phyloP scores from a whole-genome alignment of 2,888 invertebrate genomes.

The Eucriotettix oculatus region DNA sequence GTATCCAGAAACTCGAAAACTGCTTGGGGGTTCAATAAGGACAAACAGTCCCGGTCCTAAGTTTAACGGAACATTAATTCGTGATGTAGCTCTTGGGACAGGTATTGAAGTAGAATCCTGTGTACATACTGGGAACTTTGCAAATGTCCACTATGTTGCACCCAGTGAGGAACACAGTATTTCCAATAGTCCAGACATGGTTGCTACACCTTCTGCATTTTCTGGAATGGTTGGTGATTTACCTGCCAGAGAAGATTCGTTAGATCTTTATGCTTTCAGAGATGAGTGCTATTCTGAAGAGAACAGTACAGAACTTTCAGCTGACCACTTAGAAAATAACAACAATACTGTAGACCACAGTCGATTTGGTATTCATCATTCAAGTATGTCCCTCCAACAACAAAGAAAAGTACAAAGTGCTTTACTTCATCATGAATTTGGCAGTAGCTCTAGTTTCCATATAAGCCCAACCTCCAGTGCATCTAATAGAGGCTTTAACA shows the following conservation, averaged over 20 bases:
- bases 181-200: constrained; percentile 18
- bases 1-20: not conserved
- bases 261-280: constrained; percentile 41
- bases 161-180: constrained; percentile 22
- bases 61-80: constrained; percentile 7
- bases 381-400: not conserved
- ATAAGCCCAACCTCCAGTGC: constrained; percentile 4
- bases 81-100: constrained; percentile 20
- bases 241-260: constrained; percentile 36
- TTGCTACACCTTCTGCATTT: constrained; percentile 13
- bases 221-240: constrained; percentile 19
- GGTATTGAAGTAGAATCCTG: constrained; percentile 45
- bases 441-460: constrained; percentile 5
- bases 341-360: not conserved
- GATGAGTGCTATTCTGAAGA: constrained; percentile 40
- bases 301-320: constrained; percentile 26
- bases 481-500: not conserved
- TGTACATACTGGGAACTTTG: constrained; percentile 46
- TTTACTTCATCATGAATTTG: constrained; percentile 7
- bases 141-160: constrained; percentile 48
- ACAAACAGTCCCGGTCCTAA: not conserved
- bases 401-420: constrained; percentile 1
- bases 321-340: constrained; percentile 3
- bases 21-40: not conserved
- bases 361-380: not conserved